Conservation (phyloP, 1,140 invertebrate genomes). For the Homalodisca vitripennis region DNA sequence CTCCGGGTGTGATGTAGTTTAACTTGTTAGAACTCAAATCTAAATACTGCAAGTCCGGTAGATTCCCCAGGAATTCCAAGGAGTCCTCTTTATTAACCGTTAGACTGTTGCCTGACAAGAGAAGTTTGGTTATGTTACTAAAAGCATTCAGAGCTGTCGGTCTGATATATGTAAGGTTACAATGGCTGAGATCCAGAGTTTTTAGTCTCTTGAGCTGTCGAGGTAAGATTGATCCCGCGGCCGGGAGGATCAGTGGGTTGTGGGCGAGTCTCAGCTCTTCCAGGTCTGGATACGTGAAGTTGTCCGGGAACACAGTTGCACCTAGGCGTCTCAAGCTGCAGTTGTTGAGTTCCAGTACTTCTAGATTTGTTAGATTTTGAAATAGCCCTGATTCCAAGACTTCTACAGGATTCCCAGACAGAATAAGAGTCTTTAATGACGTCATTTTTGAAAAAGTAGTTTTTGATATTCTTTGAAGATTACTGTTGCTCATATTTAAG, state of each 20-base stretch:
- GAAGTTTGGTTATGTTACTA: conserved; percentile 61
- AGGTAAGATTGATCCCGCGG: conserved; percentile 56
- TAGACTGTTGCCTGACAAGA: conserved; percentile 61
- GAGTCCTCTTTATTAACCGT: conserved; percentile 48
- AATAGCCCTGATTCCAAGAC: conserved; percentile 67
- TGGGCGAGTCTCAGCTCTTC: conserved; percentile 65
- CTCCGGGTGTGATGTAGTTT: conserved; percentile 54
- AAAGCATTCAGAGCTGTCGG: conserved; percentile 60
- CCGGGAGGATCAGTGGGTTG: conserved; percentile 60
- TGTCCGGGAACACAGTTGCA: conserved; percentile 66
- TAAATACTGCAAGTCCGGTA: conserved; percentile 59
- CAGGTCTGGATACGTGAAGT: conserved; percentile 61
- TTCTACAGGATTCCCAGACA: conserved; percentile 66
- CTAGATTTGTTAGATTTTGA: conserved; percentile 62
- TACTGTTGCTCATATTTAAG: conserved; percentile 72
- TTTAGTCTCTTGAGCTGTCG: conserved; percentile 61
- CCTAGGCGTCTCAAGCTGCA: conserved; percentile 62
- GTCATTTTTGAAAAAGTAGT: conserved; percentile 69
- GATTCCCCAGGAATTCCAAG: conserved; percentile 56
- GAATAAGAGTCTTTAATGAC: conserved; percentile 60
- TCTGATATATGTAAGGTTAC: conserved; percentile 60
- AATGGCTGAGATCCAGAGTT: conserved; percentile 64
- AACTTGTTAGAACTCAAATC: conserved; percentile 65
- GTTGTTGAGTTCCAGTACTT: conserved; percentile 65
- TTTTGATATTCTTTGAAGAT: conserved; percentile 62